A percentile compares a stretch with the other conserved stretches of the same genome.
phyloP scores from a whole-genome alignment of 2,797 vertebrate genomes.

The Tokudaia tokunoshimensis region DNA sequence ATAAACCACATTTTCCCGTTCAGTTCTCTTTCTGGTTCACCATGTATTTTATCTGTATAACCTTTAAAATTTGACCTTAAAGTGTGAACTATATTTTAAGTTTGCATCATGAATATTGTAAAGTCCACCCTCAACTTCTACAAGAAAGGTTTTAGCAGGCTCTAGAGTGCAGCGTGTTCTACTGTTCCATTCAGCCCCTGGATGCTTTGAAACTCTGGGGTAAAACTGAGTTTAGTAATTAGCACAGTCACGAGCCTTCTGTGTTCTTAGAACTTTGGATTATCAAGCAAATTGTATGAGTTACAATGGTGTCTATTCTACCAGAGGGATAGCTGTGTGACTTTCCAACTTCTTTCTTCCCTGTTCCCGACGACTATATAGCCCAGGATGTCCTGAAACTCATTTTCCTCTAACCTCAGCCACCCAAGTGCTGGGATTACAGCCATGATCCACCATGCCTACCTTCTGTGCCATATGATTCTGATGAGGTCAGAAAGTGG shows the following conservation, averaged over 20 bases:
- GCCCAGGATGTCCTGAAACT: not conserved
- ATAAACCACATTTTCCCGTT: not conserved
- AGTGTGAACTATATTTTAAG: not conserved
- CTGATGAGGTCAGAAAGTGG: constrained; percentile 53
- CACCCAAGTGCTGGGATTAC: not conserved
- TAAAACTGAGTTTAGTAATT: not conserved
- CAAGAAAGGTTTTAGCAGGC: not conserved
- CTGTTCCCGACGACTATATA: not conserved
- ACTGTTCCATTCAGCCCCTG: not conserved
- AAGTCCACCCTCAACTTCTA: not conserved
- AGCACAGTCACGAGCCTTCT: not conserved
- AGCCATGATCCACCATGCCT: not conserved
- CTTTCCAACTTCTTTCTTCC: not conserved
- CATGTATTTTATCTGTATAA: not conserved
- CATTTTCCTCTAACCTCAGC: not conserved
- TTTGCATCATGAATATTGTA: not conserved
- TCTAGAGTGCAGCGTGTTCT: not conserved
- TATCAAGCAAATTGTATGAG: not conserved
- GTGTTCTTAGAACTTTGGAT: not conserved
- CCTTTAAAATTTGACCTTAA: constrained; percentile 17
- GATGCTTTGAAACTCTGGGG: not conserved
- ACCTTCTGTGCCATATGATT: not conserved
- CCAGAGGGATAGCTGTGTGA: not conserved
- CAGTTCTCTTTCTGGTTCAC: not conserved
- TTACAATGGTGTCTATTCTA: not conserved